Evolutionary conservation across 2,888 invertebrate genomes (phyloP), one percentile per base, ranked within the genome.

Genomic region (Apantesis nais): DNA sequence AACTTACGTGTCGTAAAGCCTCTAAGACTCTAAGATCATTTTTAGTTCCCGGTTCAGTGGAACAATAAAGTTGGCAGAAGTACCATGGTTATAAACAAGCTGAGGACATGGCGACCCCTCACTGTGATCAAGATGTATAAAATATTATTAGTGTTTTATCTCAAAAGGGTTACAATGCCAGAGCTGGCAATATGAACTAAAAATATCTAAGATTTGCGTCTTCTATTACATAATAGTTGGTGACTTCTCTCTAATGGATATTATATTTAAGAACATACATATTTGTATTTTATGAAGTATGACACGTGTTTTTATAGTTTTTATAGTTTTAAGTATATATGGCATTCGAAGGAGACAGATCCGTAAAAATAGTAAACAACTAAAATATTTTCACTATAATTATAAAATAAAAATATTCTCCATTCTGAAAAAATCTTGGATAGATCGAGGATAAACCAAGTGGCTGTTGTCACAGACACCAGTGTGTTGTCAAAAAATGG

Each of bases 41-140:
- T 79, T 72, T 64, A 74, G 71, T 73, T 68, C 68, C 31, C 34
- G 48, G 64, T 68, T 66, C 62, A 65, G n/a, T 19, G 25, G 37
- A n/a, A 62, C 44, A 70, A 69, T 79, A 76, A 80, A 76, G 52
- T 78, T 58, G 65, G 44, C 44, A 14, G 52, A 66, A 62, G 39
- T 58, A 34, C 62, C 39, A 29, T n/a, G 62, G 72, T 66, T 64
- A 72, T 79, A 72, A 76, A 72, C 58, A 62, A 58, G 72, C 61
- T 72, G 74, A 78, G 74, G 74, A 67, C 67, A 74, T 68, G 78
- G 78, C 71, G 76, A 75, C 78, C 48, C 25, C 4, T 25, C 55
- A 14, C 55, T 55, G 25, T 25, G 55, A 55, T 55, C 25, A 55
- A 55, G 55, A 55, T 55, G 55, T 55, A 25, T 55, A 25, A 55